phyloP scores from a whole-genome alignment of 1,140 invertebrate species.

The Microvelia longipes region DNA sequence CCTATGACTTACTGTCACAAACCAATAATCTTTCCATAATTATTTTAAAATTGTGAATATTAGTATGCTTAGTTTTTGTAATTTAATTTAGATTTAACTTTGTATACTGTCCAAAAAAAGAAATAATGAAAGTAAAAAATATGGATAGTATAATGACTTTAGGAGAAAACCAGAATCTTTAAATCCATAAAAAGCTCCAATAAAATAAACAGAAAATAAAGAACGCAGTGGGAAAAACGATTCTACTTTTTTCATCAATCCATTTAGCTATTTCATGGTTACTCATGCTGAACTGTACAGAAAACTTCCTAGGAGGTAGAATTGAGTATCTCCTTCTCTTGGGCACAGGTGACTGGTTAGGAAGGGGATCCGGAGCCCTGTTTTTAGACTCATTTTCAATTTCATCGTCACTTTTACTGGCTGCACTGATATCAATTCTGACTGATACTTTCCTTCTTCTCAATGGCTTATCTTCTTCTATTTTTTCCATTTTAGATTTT shows the following conservation, averaged over 20 bases:
- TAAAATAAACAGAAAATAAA: constrained; percentile 68
- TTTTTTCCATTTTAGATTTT: background rate
- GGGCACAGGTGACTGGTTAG: background rate
- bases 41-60: too few relatives aligned
- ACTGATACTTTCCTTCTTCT: background rate
- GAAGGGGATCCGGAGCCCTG: background rate
- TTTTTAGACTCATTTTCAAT: background rate
- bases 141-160: too few relatives aligned
- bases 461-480: background rate
- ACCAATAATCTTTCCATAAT: too few relatives aligned
- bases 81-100: too few relatives aligned
- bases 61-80: too few relatives aligned
- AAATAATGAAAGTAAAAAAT: too few relatives aligned
- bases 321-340: background rate
- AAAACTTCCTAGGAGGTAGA: background rate
- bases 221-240: constrained; percentile 61
- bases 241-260: constrained; percentile 63
- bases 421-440: background rate
- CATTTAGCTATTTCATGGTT: constrained; percentile 71
- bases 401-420: background rate
- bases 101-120: too few relatives aligned
- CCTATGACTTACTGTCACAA: too few relatives aligned
- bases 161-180: too few relatives aligned
- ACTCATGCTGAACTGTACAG: constrained; percentile 49
- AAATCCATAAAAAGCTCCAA: constrained; percentile 37